A percentile compares a stretch with the other conserved stretches of the same genome.
These are phyloP conservation scores for Noctua comes DNA, from an alignment of 2,888 invertebrate genomes.

Conservation along the genomic window DNA sequence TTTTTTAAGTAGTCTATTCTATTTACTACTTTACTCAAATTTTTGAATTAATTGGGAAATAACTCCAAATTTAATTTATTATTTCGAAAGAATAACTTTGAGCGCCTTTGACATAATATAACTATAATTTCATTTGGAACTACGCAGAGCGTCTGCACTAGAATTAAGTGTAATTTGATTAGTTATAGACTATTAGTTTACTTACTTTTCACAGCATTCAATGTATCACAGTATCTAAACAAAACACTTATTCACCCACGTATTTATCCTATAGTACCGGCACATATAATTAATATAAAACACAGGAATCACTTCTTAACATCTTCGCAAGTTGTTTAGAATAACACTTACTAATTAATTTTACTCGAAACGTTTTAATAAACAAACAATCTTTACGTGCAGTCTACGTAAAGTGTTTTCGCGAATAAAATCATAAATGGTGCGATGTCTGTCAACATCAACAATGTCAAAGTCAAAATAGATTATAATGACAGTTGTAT, in stretches of 20 bases:
- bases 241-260: slow-evolving; percentile 55
- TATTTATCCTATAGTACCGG: slow-evolving; percentile 27
- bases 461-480: slow-evolving; percentile 47
- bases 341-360: slow-evolving; percentile 31
- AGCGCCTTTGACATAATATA: rapidly evolving
- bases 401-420: slow-evolving; percentile 16
- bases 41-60: not conserved
- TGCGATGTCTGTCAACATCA: slow-evolving; percentile 24
- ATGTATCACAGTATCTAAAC: slow-evolving; percentile 26
- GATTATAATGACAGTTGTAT: slow-evolving; percentile 41
- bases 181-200: slow-evolving; percentile 36
- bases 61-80: not conserved
- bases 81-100: not conserved
- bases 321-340: slow-evolving; percentile 15
- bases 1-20: not conserved
- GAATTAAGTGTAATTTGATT: slow-evolving; percentile 28
- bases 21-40: not conserved
- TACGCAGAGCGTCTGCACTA: not conserved
- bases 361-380: slow-evolving; percentile 48
- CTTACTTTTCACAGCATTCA: slow-evolving; percentile 49
- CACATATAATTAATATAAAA: slow-evolving; percentile 44
- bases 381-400: slow-evolving; percentile 42
- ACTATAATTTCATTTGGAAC: slow-evolving; percentile 6
- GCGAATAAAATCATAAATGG: slow-evolving; percentile 23
- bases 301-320: slow-evolving; percentile 35